phyloP scores from a whole-genome alignment of 2,888 invertebrate species.

The Sclerodermus sp. region DNA sequence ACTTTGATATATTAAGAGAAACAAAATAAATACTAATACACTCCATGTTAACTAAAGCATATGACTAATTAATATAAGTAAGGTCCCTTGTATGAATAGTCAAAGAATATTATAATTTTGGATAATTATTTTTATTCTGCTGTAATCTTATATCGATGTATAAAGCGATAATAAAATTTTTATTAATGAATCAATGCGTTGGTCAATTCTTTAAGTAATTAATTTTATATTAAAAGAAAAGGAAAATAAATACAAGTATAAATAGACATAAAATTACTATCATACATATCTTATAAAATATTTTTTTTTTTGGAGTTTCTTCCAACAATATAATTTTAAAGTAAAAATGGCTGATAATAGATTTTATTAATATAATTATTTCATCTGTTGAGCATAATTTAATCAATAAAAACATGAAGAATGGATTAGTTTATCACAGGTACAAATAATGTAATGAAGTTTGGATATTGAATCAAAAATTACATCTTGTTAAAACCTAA shows the following conservation, averaged over 20 bases:
- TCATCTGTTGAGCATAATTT: slow-evolving; percentile 28
- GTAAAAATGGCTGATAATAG: slow-evolving; percentile 28
- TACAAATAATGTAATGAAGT: slow-evolving; percentile 30
- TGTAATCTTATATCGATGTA: slow-evolving; percentile 53
- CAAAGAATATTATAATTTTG: slow-evolving; percentile 22
- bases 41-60: background rate
- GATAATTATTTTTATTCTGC: slow-evolving; percentile 47
- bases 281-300: slow-evolving; percentile 53
- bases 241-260: slow-evolving; percentile 55
- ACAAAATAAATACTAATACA: too few species aligned
- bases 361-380: slow-evolving; percentile 23
- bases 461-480: slow-evolving; percentile 19
- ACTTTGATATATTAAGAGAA: too few species aligned
- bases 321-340: slow-evolving; percentile 24
- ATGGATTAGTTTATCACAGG: slow-evolving; percentile 36
- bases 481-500: slow-evolving; percentile 10
- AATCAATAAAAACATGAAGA: slow-evolving; percentile 19
- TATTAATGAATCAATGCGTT: slow-evolving; percentile 52
- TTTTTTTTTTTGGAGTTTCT: slow-evolving; percentile 33
- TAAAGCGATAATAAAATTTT: slow-evolving; percentile 55
- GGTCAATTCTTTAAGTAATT: slow-evolving; percentile 46
- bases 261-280: slow-evolving; percentile 55
- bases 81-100: background rate
- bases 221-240: slow-evolving; percentile 46
- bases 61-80: too few species aligned